A percentile compares a stretch with the other conserved stretches of the same genome.
Evolutionary conservation across 2,888 invertebrate species (phyloP).

Genomic region (Lochmaea capreae): DNA sequence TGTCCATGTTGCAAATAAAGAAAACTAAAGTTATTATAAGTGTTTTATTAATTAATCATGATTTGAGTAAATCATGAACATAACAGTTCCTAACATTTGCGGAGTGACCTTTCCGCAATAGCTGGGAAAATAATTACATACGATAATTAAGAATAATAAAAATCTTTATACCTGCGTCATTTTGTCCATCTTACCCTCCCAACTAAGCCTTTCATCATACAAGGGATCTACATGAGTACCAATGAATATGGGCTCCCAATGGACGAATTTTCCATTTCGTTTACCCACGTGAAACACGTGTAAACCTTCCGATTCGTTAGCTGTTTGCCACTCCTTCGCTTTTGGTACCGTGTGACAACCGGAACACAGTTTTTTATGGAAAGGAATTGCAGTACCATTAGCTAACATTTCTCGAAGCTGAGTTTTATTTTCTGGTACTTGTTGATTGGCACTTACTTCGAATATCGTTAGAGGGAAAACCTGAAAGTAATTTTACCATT

Average conservation of each 20-base stretch:
- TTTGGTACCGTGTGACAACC: constrained; percentile 90
- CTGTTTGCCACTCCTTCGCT: constrained; percentile 85
- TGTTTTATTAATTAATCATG: no score
- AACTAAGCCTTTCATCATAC: constrained; percentile 91
- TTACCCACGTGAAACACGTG: constrained; percentile 89
- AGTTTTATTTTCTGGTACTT: constrained; percentile 81
- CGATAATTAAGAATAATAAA: no score
- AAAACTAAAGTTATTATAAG: no score
- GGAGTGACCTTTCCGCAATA: no score
- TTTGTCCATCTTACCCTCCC: constrained; percentile 96
- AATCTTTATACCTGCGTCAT: constrained; percentile 85
- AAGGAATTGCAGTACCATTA: constrained; percentile 86
- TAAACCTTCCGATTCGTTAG: constrained; percentile 77
- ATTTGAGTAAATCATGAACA: no score
- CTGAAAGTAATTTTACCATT: constrained; percentile 38
- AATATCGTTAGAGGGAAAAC: constrained; percentile 92
- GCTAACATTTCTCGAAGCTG: constrained; percentile 76
- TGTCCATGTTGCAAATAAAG: no score
- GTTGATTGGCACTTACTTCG: constrained; percentile 79
- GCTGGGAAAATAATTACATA: no score
- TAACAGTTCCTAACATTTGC: no score
- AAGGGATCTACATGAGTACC: constrained; percentile 89
- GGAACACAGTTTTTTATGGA: constrained; percentile 91
- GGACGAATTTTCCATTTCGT: constrained; percentile 79
- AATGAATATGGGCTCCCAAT: constrained; percentile 95